A percentile compares a stretch with the other conserved stretches of the same genome.
Evolutionary conservation across 2,888 invertebrate species (phyloP).

Genomic region (Drosophila maculinotata): DNA sequence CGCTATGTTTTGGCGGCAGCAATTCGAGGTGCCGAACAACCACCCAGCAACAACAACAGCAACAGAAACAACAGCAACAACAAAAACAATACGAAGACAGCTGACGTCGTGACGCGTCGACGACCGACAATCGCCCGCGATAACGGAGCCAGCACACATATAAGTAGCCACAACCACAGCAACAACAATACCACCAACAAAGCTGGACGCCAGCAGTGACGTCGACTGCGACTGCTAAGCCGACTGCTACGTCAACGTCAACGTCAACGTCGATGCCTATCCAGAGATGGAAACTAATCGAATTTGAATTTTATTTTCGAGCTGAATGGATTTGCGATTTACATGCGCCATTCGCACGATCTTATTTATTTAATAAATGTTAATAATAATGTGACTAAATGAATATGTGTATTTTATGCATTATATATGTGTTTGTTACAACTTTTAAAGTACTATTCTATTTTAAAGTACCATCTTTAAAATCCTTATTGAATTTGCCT

Average conservation of each 20-base stretch:
- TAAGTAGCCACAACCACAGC: slow-evolving; percentile 3
- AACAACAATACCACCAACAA: slow-evolving; percentile 5
- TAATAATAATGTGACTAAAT: slow-evolving; percentile 20
- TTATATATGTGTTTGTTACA: too few species aligned
- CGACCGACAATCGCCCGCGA: slow-evolving; percentile 33
- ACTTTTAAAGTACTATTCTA: too few species aligned
- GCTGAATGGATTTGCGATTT: slow-evolving; percentile 6
- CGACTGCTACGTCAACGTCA: too few species aligned
- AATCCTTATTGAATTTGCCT: not conserved
- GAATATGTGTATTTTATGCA: slow-evolving; percentile 21
- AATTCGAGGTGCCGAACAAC: slow-evolving; percentile 37
- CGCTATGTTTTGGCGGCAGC: slow-evolving; percentile 71
- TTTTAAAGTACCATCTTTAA: not conserved
- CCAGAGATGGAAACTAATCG: slow-evolving; percentile 21
- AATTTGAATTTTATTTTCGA: slow-evolving; percentile 8
- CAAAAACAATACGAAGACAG: slow-evolving; percentile 39
- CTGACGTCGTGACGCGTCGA: slow-evolving; percentile 24
- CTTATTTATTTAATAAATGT: slow-evolving; percentile 24
- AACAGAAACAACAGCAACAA: slow-evolving; percentile 17
- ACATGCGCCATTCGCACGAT: slow-evolving; percentile 11
- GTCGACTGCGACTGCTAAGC: slow-evolving; percentile 14
- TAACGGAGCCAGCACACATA: slow-evolving; percentile 28
- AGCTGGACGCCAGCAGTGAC: slow-evolving; percentile 12
- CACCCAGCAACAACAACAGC: slow-evolving; percentile 21
- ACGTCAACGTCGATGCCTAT: too few species aligned